Base-by-base conservation (phyloP, 1,140 invertebrate genomes). In the Adelges cooleyi region DNA sequence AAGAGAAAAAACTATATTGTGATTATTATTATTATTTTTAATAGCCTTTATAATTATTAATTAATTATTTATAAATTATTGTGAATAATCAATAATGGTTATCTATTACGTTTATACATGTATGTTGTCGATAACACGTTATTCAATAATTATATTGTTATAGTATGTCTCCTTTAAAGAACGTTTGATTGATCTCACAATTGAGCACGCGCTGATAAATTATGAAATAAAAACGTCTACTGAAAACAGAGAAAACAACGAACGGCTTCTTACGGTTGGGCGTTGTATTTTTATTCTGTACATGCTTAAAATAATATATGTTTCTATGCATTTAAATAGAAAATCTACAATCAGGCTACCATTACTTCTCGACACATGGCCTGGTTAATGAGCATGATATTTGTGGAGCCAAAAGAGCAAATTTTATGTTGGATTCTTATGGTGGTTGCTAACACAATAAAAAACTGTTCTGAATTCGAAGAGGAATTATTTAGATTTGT, bases 331-430 rank as follows among this genome's bases (percentile, higher is more conserved):
- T n/a, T n/a, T n/a, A n/a, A n/a, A n/a, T n/a, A n/a, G n/a, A n/a
- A n/a, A n/a, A n/a, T n/a, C n/a, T n/a, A n/a, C n/a, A n/a, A n/a
- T n/a, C n/a, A n/a, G n/a, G n/a, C n/a, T n/a, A 13, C 3, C 17
- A 3, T 59, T 17, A 17, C 54, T 1, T 29, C n/a, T 8, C 40
- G 54, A 5, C 23, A 59, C 17, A 18, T 59, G 11, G 25, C 40
- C 2, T 59, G 54, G 54, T 10, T 59, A n/a, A 44, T 29, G 54
- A 46, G 40, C 20, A 29, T 59, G 40, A 20, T 59, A 18, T 59
- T 59, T 29, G 15, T 46, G 20, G 23, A 13, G n/a, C 5, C 25
- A 5, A 59, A 59, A 5, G 40, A 46, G 25, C 10, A 46, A 11
- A 20, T 59, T 20, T 46, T 59, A 27, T 38, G 27, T 44, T 59